Evolutionary conservation across 2,113 vertebrate genomes (phyloP), one percentile per base, ranked within the genome.

Genomic region (Tenrec ecaudatus): DNA sequence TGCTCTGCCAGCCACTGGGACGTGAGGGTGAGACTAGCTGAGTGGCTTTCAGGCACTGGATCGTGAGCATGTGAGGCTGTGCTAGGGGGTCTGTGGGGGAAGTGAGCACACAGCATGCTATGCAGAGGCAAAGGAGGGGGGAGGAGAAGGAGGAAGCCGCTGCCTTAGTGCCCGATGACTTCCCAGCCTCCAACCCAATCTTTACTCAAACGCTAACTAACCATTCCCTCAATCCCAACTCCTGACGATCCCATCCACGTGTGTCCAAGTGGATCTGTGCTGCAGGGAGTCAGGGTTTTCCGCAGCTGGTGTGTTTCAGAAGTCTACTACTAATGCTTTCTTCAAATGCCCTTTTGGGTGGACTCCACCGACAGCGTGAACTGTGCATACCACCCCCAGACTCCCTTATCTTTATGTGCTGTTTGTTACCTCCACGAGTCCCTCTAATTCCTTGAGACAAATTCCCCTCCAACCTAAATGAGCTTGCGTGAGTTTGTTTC

Each of bases 1-100:
- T 62, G 88, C 57, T 82, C 57, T 77, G 20, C 92, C 93, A 80
- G 88, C 85, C 96, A 95, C 57, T 58, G 71, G 88, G 73, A 97
- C 94, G 75, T 88, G 82, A 85, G 79, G 85, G 80, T 5, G 23
- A 82, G 88, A 88, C 88, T 83, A 78, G 93, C 79, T 86, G 10
- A 29, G 82, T 92, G 86, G 85, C 88, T 81, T 95, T 93, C 43
- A 95, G 94, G 94, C 79, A 83, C 62, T 40, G 82, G 83, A 82
- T 89, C 25, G 68, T n/a, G 73, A 94, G 85, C 88, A 90, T 3
- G 0, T 86, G 80, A 78, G 40, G 4, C 0, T 38, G 4, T 29
- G 22, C 75, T 82, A 10, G 68, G 57, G 64, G 75, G 22, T 38
- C 79, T 29, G 14, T 64, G 81, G 27, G 75, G 92, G 20, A 36